Base-by-base conservation (phyloP, 2,797 vertebrate species). In the Chanos chanos region DNA sequence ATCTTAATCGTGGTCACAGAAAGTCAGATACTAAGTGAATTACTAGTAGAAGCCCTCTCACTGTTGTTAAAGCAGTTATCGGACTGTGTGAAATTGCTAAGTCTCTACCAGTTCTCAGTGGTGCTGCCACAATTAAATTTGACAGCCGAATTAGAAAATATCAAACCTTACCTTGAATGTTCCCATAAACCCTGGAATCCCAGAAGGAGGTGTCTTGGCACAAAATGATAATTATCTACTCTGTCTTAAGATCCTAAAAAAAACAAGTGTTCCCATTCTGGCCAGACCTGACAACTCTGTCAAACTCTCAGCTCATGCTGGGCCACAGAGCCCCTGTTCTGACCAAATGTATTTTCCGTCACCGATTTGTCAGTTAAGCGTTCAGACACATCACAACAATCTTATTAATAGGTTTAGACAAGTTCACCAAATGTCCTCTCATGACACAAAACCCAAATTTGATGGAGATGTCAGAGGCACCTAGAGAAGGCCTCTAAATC, bases 321-420 rank as follows among this genome's bases (percentile, higher is more conserved):
- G 19, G 34, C 47, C 45, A 47, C 34, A 67, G 56, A 64, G 49
- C 47, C n/a, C 47, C 51, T 19, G 4, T 61, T 62, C 65, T 47
- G 44, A 67, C 72, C 56, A 58, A 58, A 61, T 64, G 22, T 34
- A 53, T 55, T 64, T 45, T 64, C 51, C 43, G 34, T 31, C 36
- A 56, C 13, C 64, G 45, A 66, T 70, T 72, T 47, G 31, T 59
- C 24, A 47, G 43, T 54, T 67, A 54, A 55, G 47, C 57, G 34
- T 18, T 37, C 7, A 43, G 56, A 30, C 40, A 44, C 5, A 15
- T 68, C 56, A 64, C 13, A n/a, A n/a, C n/a, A n/a, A n/a, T n/a
- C n/a, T n/a, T 33, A 31, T 55, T 63, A 54, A 69, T 72, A 56
- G 50, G 49, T 66, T 66, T 40, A 51, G 53, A 52, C 54, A 65